Conservation (phyloP, 2,888 invertebrate species). For the Harpagoxenus sublaevis region DNA sequence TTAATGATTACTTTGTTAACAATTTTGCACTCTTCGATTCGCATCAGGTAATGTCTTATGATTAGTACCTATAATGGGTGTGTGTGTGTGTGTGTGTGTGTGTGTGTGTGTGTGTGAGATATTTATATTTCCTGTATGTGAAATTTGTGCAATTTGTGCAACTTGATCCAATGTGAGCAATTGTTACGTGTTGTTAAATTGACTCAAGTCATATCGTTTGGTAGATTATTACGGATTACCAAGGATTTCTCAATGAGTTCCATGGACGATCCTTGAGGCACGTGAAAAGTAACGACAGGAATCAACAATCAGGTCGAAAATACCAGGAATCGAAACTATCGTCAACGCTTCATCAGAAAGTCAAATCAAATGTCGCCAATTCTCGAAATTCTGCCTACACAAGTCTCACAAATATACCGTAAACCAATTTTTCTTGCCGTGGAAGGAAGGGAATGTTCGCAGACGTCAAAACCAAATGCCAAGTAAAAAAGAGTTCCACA, state of each 20-base stretch:
- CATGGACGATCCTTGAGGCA: constrained; percentile 76
- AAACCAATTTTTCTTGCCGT: constrained; percentile 92
- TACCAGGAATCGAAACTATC: constrained; percentile 20
- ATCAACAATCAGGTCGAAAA: constrained; percentile 46
- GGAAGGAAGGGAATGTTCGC: constrained; percentile 94
- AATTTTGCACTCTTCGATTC: constrained; percentile 76
- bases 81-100: no score
- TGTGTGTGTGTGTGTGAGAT: no score
- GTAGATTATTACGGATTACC: constrained; percentile 79
- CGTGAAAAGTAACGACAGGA: constrained; percentile 31
- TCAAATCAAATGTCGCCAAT: constrained; percentile 35
- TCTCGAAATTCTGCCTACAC: constrained; percentile 66
- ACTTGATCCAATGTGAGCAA: not conserved
- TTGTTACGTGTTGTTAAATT: not conserved
- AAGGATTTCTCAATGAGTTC: constrained; percentile 76
- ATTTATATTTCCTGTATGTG: not conserved
- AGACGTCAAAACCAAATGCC: constrained; percentile 94
- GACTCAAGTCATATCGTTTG: constrained; percentile 4
- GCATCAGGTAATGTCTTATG: constrained; percentile 74
- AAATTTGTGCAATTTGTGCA: not conserved
- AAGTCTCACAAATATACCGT: constrained; percentile 87
- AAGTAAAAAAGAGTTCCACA: constrained; percentile 87
- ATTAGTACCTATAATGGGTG: no score
- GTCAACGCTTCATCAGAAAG: constrained; percentile 31
- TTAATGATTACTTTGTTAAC: constrained; percentile 74